Percentiles rank a stretch among this genome's conserved stretches.
Evolutionary conservation across 2,797 vertebrate genomes (phyloP).

Genomic region (Sternarchorhynchus goeldii): DNA sequence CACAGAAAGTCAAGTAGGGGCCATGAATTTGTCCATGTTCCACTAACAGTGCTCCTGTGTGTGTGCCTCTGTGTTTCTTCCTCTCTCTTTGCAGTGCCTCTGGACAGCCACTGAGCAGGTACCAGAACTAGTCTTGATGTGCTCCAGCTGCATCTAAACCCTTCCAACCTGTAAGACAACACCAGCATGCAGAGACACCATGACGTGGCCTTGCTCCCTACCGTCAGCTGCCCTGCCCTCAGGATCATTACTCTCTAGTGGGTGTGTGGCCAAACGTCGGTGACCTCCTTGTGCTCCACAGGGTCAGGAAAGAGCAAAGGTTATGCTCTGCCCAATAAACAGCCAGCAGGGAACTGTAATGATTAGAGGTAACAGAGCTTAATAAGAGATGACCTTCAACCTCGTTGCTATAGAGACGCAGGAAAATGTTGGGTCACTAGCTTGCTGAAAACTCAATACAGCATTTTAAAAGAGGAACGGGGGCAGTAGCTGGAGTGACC

Average conservation of each 20-base stretch:
- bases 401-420: slow-evolving; percentile 68
- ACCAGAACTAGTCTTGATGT: neutral
- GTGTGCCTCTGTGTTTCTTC: neutral
- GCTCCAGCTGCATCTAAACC: neutral
- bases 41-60: neutral
- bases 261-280: slow-evolving; percentile 48
- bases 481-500: neutral
- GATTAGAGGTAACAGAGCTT: slow-evolving; percentile 76
- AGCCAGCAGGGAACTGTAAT: slow-evolving; percentile 65
- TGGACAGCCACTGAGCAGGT: neutral
- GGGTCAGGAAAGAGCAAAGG: slow-evolving; percentile 49
- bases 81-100: neutral
- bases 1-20: neutral
- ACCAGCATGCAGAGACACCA: slow-evolving; percentile 18
- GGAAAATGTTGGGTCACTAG: slow-evolving; percentile 67
- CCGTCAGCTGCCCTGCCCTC: slow-evolving; percentile 65
- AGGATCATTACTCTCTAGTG: slow-evolving; percentile 59
- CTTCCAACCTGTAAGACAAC: slow-evolving; percentile 13
- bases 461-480: slow-evolving; percentile 39
- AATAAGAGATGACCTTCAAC: slow-evolving; percentile 71
- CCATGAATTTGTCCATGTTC: slow-evolving; percentile 2
- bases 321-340: slow-evolving; percentile 60
- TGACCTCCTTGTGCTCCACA: slow-evolving; percentile 49
- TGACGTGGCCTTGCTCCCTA: slow-evolving; percentile 35
- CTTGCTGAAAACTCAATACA: slow-evolving; percentile 67